Conservation (phyloP, 2,113 vertebrate genomes). For the Aepyceros melampus region DNA sequence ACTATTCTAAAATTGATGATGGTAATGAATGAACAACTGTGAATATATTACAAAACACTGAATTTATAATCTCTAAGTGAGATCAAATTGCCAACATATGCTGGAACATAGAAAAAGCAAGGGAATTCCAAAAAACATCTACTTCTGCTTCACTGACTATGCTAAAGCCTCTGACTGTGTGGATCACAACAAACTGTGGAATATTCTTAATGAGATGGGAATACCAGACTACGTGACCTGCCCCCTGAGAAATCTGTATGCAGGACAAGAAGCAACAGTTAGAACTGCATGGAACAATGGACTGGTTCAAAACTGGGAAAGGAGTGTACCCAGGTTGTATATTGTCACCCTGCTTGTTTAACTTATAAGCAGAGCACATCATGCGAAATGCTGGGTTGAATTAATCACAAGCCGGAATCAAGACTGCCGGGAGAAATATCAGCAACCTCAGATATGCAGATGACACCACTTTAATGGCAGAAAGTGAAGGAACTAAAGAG, state of each 20-base stretch:
- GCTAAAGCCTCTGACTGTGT: not conserved
- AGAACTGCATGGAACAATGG: not conserved
- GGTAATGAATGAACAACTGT: not conserved
- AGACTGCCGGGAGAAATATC: not conserved
- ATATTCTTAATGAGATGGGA: not conserved
- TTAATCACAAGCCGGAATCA: not conserved
- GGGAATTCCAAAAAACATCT: not conserved
- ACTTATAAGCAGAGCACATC: not conserved
- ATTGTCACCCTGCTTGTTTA: not conserved
- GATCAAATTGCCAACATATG: not conserved
- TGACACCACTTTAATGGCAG: not conserved
- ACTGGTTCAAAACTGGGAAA: not conserved
- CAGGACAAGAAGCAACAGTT: not conserved
- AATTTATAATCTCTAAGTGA: not conserved
- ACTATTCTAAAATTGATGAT: not conserved
- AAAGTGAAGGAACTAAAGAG: not conserved
- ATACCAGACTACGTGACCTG: not conserved
- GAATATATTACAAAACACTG: not conserved
- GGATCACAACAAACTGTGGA: not conserved
- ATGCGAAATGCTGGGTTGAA: not conserved
- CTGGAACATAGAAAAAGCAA: not conserved
- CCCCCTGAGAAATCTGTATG: not conserved
- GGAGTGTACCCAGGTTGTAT: not conserved
- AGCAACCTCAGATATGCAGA: not conserved
- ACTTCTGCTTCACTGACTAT: not conserved